Percentiles rank a stretch among this genome's conserved stretches.
These are phyloP conservation scores for Microtus richardsoni DNA, from an alignment of 2,113 vertebrate genomes.

Conservation along the genomic window DNA sequence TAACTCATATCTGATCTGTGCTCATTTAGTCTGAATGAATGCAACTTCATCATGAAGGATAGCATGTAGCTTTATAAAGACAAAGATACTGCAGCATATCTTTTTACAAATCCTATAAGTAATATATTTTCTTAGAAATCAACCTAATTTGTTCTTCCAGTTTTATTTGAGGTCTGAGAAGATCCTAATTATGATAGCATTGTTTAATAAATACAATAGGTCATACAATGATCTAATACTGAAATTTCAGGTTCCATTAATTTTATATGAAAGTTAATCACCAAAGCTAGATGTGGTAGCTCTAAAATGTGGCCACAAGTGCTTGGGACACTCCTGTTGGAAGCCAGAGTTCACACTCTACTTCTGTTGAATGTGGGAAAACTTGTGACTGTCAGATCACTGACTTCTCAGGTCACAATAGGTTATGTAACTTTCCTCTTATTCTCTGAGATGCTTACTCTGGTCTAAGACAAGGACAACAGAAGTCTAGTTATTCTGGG, in stretches of 20 bases:
- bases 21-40: background rate
- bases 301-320: constrained; percentile 18
- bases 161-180: constrained; percentile 44
- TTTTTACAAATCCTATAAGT: constrained; percentile 3
- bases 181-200: constrained; percentile 36
- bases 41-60: background rate
- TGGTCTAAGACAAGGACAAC: background rate
- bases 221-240: background rate
- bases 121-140: constrained; percentile 3
- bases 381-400: background rate
- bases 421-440: background rate
- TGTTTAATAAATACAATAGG: constrained; percentile 18
- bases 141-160: constrained; percentile 3
- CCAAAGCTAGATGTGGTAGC: background rate
- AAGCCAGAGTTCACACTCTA: background rate
- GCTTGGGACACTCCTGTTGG: background rate
- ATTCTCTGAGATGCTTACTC: background rate
- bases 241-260: constrained; percentile 35
- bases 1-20: background rate
- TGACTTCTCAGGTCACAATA: background rate
- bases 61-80: background rate
- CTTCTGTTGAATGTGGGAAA: background rate
- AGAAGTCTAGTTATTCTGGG: background rate
- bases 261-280: constrained; percentile 17
- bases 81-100: background rate